A percentile compares a stretch with the other conserved stretches of the same genome.
These are phyloP conservation scores for Metaphire vulgaris DNA, from an alignment of 1,140 invertebrate species.

Conservation along the genomic window DNA sequence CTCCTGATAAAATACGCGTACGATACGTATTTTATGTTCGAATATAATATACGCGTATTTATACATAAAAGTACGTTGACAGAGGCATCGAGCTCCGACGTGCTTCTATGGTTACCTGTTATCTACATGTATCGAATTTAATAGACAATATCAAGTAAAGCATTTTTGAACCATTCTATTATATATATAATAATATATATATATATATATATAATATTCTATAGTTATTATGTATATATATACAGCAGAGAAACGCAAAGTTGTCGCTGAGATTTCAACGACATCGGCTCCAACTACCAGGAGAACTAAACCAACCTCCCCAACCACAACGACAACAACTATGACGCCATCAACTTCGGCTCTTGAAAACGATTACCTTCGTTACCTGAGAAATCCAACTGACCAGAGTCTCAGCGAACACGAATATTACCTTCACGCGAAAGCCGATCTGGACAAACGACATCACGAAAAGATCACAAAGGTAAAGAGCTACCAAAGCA, in stretches of 20 bases:
- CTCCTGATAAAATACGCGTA: no score
- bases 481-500: slow-evolving; percentile 56
- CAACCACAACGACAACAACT: slow-evolving; percentile 54
- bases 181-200: no score
- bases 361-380: slow-evolving; percentile 53
- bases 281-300: neutral
- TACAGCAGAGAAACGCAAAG: neutral
- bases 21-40: no score
- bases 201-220: no score
- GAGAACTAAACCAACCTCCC: slow-evolving; percentile 36
- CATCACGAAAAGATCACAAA: slow-evolving; percentile 84
- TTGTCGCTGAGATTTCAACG: neutral
- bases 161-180: no score
- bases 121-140: no score
- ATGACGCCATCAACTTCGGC: slow-evolving; percentile 49
- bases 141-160: no score
- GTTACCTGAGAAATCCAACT: slow-evolving; percentile 39
- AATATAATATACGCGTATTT: no score
- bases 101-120: no score
- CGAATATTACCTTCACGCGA: slow-evolving; percentile 79
- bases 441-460: slow-evolving; percentile 82
- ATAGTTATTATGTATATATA: no score
- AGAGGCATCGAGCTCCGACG: no score
- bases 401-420: slow-evolving; percentile 66
- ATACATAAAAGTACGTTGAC: no score